Conservation (phyloP, 2,797 vertebrate species). For the Champsocephalus esox region DNA sequence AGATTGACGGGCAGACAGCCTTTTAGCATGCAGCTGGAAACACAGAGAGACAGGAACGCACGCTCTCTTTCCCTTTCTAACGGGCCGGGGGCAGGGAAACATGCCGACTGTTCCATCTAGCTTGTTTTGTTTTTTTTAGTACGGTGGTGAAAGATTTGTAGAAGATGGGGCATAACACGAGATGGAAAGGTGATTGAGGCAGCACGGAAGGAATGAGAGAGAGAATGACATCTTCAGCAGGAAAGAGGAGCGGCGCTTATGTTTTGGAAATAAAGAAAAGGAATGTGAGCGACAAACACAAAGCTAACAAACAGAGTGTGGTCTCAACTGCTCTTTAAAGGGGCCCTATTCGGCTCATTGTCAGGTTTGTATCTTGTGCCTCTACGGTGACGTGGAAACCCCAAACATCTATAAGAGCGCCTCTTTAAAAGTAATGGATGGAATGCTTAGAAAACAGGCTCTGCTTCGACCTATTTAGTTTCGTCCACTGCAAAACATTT, state of each 20-base stretch:
- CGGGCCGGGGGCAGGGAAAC: constrained; percentile 29
- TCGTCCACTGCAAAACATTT: background rate
- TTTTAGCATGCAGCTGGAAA: constrained; percentile 62
- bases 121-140: background rate
- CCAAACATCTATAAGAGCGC: too few species aligned
- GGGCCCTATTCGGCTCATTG: too few species aligned
- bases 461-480: background rate
- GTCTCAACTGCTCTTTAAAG: constrained; percentile 1
- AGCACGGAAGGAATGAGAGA: background rate
- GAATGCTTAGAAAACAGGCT: too few species aligned
- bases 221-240: constrained; percentile 8
- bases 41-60: constrained; percentile 25
- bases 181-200: background rate
- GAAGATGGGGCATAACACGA: constrained; percentile 27
- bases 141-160: constrained; percentile 24
- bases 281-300: constrained; percentile 5
- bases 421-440: too few species aligned
- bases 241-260: background rate
- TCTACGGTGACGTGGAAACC: too few species aligned
- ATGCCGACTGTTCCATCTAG: background rate
- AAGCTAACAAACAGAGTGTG: constrained; percentile 24
- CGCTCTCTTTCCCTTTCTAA: constrained; percentile 19
- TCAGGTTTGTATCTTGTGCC: too few species aligned
- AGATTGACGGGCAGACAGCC: constrained; percentile 53
- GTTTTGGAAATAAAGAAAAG: constrained; percentile 4